phyloP scores from a whole-genome alignment of 2,113 vertebrate genomes.

The Platysteira castanea region DNA sequence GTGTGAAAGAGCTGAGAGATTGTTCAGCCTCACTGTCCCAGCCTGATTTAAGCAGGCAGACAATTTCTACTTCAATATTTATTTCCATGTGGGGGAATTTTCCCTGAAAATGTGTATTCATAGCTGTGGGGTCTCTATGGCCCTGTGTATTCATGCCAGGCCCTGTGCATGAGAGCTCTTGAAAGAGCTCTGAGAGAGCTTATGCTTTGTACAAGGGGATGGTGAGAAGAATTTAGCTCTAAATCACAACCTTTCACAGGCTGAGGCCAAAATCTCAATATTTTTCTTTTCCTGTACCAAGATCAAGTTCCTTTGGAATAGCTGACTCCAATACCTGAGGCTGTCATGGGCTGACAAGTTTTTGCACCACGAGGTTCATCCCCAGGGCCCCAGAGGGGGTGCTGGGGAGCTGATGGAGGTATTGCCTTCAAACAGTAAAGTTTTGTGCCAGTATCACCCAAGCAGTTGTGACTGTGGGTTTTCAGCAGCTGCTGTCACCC shows the following conservation, averaged over 20 bases:
- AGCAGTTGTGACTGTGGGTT: background rate
- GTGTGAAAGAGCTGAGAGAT: background rate
- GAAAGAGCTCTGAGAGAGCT: background rate
- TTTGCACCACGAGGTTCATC: accelerated
- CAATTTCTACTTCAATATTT: background rate
- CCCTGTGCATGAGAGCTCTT: background rate
- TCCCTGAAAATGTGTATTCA: background rate
- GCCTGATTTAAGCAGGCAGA: background rate
- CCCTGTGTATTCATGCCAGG: background rate
- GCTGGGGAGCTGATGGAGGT: background rate
- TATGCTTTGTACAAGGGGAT: background rate
- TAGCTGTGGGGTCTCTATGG: background rate
- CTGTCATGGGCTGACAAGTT: background rate
- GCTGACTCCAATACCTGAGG: background rate
- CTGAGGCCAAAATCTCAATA: background rate
- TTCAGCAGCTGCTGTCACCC: background rate
- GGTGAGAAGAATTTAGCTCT: background rate
- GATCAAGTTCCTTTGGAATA: background rate
- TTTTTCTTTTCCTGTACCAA: background rate
- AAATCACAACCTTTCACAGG: background rate
- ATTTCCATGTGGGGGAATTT: background rate
- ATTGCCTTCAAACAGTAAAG: background rate
- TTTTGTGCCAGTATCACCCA: background rate
- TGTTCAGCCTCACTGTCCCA: accelerated
- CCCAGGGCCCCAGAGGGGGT: background rate